A percentile compares a stretch with the other conserved stretches of the same genome.
Conservation (phyloP, 2,797 vertebrate genomes). For the Gadopsis bispinosus region DNA sequence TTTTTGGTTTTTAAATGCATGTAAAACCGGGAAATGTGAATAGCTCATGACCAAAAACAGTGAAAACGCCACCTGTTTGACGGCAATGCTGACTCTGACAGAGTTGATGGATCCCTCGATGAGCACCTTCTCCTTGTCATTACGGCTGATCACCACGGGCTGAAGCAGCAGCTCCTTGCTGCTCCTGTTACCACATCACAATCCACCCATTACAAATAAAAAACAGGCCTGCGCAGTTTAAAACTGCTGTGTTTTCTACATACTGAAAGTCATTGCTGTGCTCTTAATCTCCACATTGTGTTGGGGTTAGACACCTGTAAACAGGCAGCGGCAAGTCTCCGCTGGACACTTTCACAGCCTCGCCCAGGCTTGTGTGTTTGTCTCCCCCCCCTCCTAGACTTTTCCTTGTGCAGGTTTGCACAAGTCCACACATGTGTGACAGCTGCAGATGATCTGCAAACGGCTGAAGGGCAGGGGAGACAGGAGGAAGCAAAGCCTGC, state of each 20-base stretch:
- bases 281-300: not conserved
- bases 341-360: conserved; percentile 5
- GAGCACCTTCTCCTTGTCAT: conserved; percentile 97
- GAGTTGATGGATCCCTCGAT: conserved; percentile 99
- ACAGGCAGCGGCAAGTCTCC: conserved; percentile 40
- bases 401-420: conserved; percentile 46
- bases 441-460: conserved; percentile 27
- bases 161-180: conserved; percentile 97
- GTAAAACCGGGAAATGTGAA: too few relatives aligned
- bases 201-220: not conserved
- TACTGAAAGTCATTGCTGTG: not conserved
- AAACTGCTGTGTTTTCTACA: not conserved
- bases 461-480: conserved; percentile 35
- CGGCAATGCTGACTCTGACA: conserved; percentile 96
- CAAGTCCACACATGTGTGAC: conserved; percentile 57
- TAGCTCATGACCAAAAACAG: not conserved
- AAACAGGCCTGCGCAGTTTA: not conserved
- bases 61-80: conserved; percentile 91
- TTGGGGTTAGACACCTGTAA: conserved; percentile 5
- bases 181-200: conserved; percentile 85
- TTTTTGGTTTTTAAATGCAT: not conserved
- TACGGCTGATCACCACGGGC: conserved; percentile 96
- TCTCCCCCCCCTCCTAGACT: conserved; percentile 18
- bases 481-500: not conserved
- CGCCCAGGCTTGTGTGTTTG: conserved; percentile 44